Conservation (phyloP, 2,113 vertebrate species). For the Dasyprocta punctata region DNA sequence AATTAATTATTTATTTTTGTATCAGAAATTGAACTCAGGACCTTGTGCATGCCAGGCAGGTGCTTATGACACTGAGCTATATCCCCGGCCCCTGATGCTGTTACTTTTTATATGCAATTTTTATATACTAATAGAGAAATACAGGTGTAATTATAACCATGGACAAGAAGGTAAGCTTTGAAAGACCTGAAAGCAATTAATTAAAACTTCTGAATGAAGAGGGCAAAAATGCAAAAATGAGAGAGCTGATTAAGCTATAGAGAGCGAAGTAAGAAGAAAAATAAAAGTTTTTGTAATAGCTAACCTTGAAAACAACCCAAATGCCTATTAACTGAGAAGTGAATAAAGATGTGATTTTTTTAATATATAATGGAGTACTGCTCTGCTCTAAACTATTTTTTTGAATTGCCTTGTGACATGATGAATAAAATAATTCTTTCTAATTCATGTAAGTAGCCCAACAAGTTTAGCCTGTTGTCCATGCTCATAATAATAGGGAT, state of each 20-base stretch:
- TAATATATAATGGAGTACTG: no score
- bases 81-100: no score
- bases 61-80: no score
- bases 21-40: no score
- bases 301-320: no score
- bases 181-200: constrained; percentile 16
- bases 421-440: background rate
- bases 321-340: no score
- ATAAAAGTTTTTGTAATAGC: no score
- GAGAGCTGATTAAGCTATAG: background rate
- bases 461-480: background rate
- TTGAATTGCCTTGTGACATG: background rate
- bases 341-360: no score
- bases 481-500: background rate
- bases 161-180: background rate
- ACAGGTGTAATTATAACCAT: background rate
- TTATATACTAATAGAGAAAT: constrained; percentile 20
- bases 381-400: no score
- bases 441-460: background rate
- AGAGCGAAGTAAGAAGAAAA: background rate
- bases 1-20: no score
- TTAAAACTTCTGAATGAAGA: constrained; percentile 17
- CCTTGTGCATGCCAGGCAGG: no score
- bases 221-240: background rate
- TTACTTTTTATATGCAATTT: background rate